Evolutionary conservation across 2,113 vertebrate species (phyloP).

Genomic region (Labrus mixtus): DNA sequence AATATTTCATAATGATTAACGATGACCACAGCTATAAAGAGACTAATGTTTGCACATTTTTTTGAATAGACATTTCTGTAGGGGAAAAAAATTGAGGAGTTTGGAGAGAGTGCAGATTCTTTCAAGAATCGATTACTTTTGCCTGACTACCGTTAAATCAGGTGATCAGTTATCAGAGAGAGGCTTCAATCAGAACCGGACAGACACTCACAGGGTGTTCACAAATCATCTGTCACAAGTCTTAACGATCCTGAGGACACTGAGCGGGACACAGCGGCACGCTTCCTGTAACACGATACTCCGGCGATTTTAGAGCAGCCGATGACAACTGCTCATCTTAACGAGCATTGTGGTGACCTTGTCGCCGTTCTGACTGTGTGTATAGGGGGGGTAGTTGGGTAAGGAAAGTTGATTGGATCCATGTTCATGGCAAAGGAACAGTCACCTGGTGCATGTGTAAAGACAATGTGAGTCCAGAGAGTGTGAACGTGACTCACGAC

Average conservation of each 20-base stretch:
- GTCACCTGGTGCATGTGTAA: slow-evolving; percentile 14
- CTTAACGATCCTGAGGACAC: slow-evolving; percentile 47
- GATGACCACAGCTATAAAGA: no score
- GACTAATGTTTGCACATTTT: no score
- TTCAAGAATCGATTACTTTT: not conserved
- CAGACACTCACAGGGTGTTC: slow-evolving; percentile 1
- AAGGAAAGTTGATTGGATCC: slow-evolving; percentile 37
- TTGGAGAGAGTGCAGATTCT: no score
- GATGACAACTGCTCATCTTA: slow-evolving; percentile 77
- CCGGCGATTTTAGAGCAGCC: slow-evolving; percentile 43
- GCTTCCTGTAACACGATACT: slow-evolving; percentile 67
- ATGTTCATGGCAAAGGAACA: slow-evolving; percentile 7
- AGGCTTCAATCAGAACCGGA: not conserved
- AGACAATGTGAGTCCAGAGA: slow-evolving; percentile 10
- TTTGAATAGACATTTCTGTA: no score
- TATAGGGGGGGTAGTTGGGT: slow-evolving; percentile 8
- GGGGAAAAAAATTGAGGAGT: no score
- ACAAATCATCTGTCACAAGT: slow-evolving; percentile 23
- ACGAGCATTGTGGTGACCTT: slow-evolving; percentile 61
- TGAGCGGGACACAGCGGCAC: slow-evolving; percentile 27
- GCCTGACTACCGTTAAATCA: not conserved
- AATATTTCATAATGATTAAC: no score
- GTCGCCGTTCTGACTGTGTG: slow-evolving; percentile 44
- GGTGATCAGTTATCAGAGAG: not conserved
- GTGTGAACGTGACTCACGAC: slow-evolving; percentile 61